Base-by-base conservation (phyloP, 1,140 invertebrate species). In the Conopomorpha cramerella region DNA sequence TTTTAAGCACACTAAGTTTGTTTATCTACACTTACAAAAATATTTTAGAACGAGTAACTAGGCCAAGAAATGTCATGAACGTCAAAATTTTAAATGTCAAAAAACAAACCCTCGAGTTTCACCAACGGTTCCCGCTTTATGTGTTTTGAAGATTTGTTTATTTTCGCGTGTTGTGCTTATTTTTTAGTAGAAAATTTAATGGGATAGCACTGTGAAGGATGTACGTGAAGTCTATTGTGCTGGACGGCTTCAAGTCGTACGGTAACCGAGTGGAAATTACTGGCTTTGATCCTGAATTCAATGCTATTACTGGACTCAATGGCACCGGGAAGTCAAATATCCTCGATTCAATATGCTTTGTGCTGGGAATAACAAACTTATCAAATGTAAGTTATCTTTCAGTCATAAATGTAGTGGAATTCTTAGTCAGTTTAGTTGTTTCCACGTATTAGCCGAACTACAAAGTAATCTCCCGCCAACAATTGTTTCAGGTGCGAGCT, bases 251-350 rank as follows among this genome's bases (percentile, higher is more conserved):
- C 63, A 99, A 99, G 77, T 99, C 96, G 0, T 99, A 99, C 53
- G 95, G 95, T 0, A 88, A 91, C 46, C 80, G 92, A 52, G 94
- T 95, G 0, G 93, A 95, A 77, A 88, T 99, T n/a, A 87, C 86
- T 43, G 92, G 88, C 13, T 99, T 99, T 70, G 96, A 99, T 77
- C 84, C 83, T 3, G 84, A 93, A 68, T 99, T 99, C 63, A 99
- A 99, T 61, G 97, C 97, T 7, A 99, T 99, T 30, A 99, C 97
- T 26, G 97, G 97, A 8, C 77, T 99, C 4, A 99, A 99, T 79
- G 97, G 97, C 2, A 96, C 91, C 43, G 97, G 97, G n/a, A 99
- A 99, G 79, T 99, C 95, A 0, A 99, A 99, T 62, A 95, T 99
- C 63, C 80, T 99, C 28, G 97, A 99, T 80, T 87, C 93, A 8